Conservation (phyloP, 1,140 invertebrate genomes). For the Drosophila obscura region DNA sequence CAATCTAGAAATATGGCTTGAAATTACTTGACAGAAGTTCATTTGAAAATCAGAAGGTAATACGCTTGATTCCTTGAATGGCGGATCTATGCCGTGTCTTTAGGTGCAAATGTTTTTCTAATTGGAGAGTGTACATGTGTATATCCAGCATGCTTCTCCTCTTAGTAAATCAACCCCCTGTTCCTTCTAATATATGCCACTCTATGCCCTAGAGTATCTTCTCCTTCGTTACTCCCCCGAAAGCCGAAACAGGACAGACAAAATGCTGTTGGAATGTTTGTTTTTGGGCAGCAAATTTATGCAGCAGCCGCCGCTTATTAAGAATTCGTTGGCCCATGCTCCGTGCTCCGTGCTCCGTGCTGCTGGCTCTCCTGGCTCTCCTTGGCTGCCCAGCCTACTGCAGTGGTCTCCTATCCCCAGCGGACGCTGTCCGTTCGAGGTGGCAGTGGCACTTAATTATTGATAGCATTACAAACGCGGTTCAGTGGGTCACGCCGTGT, state of each 20-base stretch:
- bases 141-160: too few relatives aligned
- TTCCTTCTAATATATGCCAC: too few relatives aligned
- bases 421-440: slow-evolving; percentile 49
- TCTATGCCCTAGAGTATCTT: slow-evolving; percentile 22
- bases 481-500: slow-evolving; percentile 72
- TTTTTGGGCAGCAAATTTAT: slow-evolving; percentile 72
- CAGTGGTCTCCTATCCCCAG: neutral
- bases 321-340: slow-evolving; percentile 58
- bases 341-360: slow-evolving; percentile 12
- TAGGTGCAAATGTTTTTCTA: too few relatives aligned
- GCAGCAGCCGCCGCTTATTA: slow-evolving; percentile 77
- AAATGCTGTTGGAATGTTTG: slow-evolving; percentile 33
- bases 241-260: neutral
- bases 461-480: slow-evolving; percentile 77
- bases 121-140: too few relatives aligned
- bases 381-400: neutral
- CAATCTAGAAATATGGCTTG: too few relatives aligned
- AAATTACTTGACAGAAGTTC: too few relatives aligned
- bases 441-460: slow-evolving; percentile 80
- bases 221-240: neutral
- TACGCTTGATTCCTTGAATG: too few relatives aligned
- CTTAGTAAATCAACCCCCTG: too few relatives aligned
- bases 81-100: too few relatives aligned
- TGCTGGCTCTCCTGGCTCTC: neutral
- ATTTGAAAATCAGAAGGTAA: too few relatives aligned